These are phyloP conservation scores for Cryptotis parvus DNA, from an alignment of 2,113 vertebrate species.

Conservation along the genomic window DNA sequence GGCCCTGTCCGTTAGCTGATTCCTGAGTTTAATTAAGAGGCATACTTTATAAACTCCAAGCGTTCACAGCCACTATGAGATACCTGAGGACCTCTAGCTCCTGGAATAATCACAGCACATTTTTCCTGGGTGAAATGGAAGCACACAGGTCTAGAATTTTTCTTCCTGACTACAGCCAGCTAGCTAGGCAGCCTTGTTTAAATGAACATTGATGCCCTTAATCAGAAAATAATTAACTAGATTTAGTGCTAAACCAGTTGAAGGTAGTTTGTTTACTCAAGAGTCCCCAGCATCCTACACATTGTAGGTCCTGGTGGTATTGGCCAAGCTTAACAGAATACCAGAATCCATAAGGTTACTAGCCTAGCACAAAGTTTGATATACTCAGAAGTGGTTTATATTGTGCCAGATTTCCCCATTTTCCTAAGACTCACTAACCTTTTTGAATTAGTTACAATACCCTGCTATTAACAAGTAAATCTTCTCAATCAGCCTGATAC, in stretches of 20 bases:
- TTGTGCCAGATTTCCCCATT: background rate
- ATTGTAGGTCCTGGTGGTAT: background rate
- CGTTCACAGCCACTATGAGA: background rate
- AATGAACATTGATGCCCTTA: background rate
- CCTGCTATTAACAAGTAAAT: constrained; percentile 1
- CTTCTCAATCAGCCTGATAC: background rate
- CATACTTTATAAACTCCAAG: background rate
- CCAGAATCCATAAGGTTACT: background rate
- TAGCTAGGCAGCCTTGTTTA: background rate
- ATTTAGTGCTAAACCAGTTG: constrained; percentile 12
- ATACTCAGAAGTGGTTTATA: background rate
- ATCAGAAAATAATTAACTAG: constrained; percentile 27
- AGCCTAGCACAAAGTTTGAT: background rate
- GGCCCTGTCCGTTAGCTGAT: background rate
- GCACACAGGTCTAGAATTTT: background rate
- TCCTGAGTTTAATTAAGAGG: background rate
- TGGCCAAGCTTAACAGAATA: background rate
- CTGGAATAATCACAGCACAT: background rate
- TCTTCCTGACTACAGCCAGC: background rate
- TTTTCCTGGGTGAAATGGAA: background rate
- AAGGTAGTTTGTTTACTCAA: constrained; percentile 12
- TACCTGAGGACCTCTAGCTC: background rate
- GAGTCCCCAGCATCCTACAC: background rate
- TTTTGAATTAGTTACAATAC: background rate
- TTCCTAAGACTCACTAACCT: constrained; percentile 33